Evolutionary conservation across 1,140 invertebrate species (phyloP).

Genomic region (Heliconius hewitsoni): DNA sequence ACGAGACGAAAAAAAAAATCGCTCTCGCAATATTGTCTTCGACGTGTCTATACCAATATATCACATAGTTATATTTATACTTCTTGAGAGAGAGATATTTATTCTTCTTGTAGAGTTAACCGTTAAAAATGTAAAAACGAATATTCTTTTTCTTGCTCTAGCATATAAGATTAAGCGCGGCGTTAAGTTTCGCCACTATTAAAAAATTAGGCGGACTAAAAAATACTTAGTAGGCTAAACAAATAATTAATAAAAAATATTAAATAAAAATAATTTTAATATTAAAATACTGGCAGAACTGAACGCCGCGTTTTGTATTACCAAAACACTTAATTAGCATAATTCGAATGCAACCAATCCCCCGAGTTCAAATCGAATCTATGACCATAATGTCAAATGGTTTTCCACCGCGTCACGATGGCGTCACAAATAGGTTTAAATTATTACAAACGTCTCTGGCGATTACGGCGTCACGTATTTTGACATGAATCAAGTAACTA

Average conservation of each 20-base stretch:
- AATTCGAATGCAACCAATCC: neutral
- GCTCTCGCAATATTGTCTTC: slow-evolving; percentile 19
- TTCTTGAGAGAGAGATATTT: too few species aligned
- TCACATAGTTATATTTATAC: slow-evolving; percentile 5
- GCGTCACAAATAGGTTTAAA: neutral
- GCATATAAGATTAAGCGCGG: too few species aligned
- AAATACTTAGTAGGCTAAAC: too few species aligned
- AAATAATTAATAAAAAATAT: too few species aligned
- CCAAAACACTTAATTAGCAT: neutral
- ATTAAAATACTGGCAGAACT: neutral
- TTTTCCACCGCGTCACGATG: neutral
- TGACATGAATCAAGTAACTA: slow-evolving; percentile 24
- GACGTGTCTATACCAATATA: slow-evolving; percentile 21
- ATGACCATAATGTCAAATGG: neutral
- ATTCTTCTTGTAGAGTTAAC: neutral
- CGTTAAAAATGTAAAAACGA: neutral
- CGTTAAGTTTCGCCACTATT: too few species aligned
- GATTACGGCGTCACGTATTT: slow-evolving; percentile 25
- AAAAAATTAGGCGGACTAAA: neutral
- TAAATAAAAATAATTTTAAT: too few species aligned
- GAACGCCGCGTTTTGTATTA: neutral
- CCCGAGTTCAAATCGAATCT: neutral
- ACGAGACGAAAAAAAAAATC: neutral
- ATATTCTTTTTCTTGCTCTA: too few species aligned
- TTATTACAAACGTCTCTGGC: slow-evolving; percentile 7